Base-by-base conservation (phyloP, 64 coral and sea anemone genomes). In the Stichodactyla helianthus region DNA sequence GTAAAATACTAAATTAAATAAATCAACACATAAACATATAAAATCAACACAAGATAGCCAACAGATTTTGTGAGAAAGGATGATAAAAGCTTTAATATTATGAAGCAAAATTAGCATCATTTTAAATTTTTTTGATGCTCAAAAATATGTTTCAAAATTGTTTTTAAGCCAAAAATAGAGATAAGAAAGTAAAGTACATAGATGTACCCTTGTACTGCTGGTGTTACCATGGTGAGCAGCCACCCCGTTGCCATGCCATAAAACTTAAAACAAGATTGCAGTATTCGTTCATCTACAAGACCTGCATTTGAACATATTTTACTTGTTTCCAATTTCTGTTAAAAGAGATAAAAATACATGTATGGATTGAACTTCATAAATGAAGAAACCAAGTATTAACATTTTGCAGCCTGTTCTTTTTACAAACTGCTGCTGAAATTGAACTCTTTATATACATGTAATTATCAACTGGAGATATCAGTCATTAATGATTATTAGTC, bases 271-370 rank as follows among this genome's bases (percentile, higher is more conserved):
- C 93, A 99, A 15, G 87, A 89, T 18, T 91, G 93, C 22, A 95
- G 85, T 60, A 99, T 84, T 55, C 77, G 89, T 50, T 94, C 90
- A 54, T 99, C 97, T 35, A 99, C 65, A 44, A 99, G 76, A 12
- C 88, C 97, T 20, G 91, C 90, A 70, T 99, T 93, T 70, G 93
- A 92, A 86, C 93, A 95, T 64, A 92, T 89, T 28, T 95, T 99
- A 27, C 93, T 92, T 22, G 94, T 87, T 35, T 88, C 92, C 86
- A 99, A 84, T 95, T 94, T 99, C 97, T 99, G 61, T 25, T 83
- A 80, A 83, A 90, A 81, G 31, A 79, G 19, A 52, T 51, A 51
- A 20, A 28, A 71, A 71, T 71, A n/a, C n/a, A n/a, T n/a, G n/a
- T n/a, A 71, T 44, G 35, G 35, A 71, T 19, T 52, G 51, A 6